Evolutionary conservation across 2,888 invertebrate species (phyloP).

Genomic region (Acrobasis consociella): DNA sequence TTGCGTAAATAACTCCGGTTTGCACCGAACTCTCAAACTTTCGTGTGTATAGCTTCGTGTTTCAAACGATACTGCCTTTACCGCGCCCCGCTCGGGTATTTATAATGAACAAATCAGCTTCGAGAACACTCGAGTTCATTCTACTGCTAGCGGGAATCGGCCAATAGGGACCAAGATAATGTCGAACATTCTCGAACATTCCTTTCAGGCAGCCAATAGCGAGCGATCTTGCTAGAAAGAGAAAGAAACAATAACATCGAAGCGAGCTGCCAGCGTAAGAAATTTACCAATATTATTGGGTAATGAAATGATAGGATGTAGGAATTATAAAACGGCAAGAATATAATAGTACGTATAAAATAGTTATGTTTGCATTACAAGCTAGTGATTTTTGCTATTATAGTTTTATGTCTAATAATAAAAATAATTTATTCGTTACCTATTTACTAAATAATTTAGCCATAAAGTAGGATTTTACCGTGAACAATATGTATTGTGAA

Average conservation of each 20-base stretch:
- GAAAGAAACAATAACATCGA: slow-evolving; percentile 25
- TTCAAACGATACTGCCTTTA: slow-evolving; percentile 63
- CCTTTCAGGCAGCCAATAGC: slow-evolving; percentile 44
- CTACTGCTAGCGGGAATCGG: slow-evolving; percentile 40
- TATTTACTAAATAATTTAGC: too few species aligned
- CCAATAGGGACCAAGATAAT: slow-evolving; percentile 49
- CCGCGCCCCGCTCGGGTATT: slow-evolving; percentile 50
- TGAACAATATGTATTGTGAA: too few species aligned
- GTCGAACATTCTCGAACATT: slow-evolving; percentile 51
- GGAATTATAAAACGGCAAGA: too few species aligned
- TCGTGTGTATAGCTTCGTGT: slow-evolving; percentile 53
- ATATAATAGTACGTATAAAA: too few species aligned
- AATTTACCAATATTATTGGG: slow-evolving; percentile 18
- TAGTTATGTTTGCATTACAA: too few species aligned
- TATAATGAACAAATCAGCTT: slow-evolving; percentile 55
- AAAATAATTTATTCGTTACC: too few species aligned
- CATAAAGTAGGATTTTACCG: too few species aligned
- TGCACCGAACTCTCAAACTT: slow-evolving; percentile 48
- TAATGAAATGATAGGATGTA: neutral
- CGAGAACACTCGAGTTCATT: slow-evolving; percentile 44
- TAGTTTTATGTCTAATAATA: too few species aligned
- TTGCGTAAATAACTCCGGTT: slow-evolving; percentile 46
- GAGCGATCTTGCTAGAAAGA: slow-evolving; percentile 35
- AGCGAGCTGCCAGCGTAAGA: slow-evolving; percentile 26
- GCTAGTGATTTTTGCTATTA: too few species aligned